These are phyloP conservation scores for Chrysemys picta DNA, from an alignment of 2,113 vertebrate genomes.

Conservation along the genomic window DNA sequence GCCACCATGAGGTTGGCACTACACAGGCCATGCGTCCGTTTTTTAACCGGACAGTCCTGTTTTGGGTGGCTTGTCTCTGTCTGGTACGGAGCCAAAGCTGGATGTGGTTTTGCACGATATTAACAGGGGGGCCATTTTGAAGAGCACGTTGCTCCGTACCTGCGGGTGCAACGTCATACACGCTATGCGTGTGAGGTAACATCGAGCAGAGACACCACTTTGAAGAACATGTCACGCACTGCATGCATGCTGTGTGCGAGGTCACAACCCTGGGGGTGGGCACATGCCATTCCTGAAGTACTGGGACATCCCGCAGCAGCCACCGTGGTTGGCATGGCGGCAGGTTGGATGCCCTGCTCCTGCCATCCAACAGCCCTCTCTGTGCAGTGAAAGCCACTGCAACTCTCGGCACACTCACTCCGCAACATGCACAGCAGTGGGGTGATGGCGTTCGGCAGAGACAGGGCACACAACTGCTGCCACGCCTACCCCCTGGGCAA, in stretches of 20 bases:
- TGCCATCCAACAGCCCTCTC: background rate
- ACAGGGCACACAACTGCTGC: background rate
- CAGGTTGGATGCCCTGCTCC: background rate
- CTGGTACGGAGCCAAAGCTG: background rate
- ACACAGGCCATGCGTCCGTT: background rate
- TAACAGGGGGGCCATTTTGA: background rate
- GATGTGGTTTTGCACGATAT: background rate
- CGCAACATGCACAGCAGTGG: background rate
- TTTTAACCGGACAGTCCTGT: background rate
- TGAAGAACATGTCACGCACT: background rate
- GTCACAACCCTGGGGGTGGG: background rate
- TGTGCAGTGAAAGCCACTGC: background rate
- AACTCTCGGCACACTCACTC: background rate
- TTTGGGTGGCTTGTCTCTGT: background rate
- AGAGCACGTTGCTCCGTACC: accelerated
- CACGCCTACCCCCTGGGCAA: no score
- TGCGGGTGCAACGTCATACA: background rate
- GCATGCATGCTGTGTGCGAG: no score
- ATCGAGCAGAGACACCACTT: background rate
- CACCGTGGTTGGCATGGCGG: background rate
- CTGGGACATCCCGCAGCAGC: background rate
- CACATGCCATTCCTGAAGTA: background rate
- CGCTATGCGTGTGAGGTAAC: background rate
- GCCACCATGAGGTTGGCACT: background rate
- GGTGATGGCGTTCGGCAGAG: background rate